Evolutionary conservation across 53 echinoderm and acorn worm species (phyloP).

Genomic region (Echinarachnius parma): DNA sequence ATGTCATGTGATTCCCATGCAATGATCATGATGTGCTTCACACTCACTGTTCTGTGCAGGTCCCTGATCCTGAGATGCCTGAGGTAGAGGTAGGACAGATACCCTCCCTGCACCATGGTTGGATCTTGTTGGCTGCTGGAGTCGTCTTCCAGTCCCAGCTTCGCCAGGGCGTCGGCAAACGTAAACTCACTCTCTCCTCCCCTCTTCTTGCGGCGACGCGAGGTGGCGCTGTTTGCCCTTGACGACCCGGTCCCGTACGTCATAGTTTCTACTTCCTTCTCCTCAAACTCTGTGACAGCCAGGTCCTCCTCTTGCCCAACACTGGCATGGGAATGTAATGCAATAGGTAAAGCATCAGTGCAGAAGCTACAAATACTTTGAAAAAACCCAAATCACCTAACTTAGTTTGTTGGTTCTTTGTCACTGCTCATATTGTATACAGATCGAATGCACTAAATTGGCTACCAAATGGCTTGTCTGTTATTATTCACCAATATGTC

Average conservation of each 20-base stretch:
- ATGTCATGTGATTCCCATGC: too few relatives aligned
- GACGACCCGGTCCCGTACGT: conserved; percentile 67
- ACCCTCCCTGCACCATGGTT: conserved; percentile 90
- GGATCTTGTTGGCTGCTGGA: conserved; percentile 86
- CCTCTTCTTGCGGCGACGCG: conserved; percentile 50
- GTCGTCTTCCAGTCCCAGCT: conserved; percentile 94
- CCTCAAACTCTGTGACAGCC: conserved; percentile 88
- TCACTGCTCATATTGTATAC: too few relatives aligned
- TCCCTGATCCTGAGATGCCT: conserved; percentile 92
- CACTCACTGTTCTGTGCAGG: conserved; percentile 86
- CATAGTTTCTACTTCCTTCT: conserved; percentile 89
- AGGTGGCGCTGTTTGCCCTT: conserved; percentile 52
- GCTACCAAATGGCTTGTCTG: too few relatives aligned
- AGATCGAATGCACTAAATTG: too few relatives aligned
- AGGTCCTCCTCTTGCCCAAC: conserved; percentile 67
- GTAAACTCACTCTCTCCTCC: conserved; percentile 75
- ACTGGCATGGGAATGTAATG: conserved; percentile 26
- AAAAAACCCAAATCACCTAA: too few relatives aligned
- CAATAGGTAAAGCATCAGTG: too few relatives aligned
- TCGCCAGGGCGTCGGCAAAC: conserved; percentile 75
- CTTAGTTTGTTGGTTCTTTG: too few relatives aligned
- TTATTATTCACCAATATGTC: too few relatives aligned
- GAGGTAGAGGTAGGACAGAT: conserved; percentile 84
- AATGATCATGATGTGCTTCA: too few relatives aligned
- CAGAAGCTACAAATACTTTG: too few relatives aligned